Evolutionary conservation across 2,797 vertebrate genomes (phyloP).

Genomic region (Poeciliopsis infans): DNA sequence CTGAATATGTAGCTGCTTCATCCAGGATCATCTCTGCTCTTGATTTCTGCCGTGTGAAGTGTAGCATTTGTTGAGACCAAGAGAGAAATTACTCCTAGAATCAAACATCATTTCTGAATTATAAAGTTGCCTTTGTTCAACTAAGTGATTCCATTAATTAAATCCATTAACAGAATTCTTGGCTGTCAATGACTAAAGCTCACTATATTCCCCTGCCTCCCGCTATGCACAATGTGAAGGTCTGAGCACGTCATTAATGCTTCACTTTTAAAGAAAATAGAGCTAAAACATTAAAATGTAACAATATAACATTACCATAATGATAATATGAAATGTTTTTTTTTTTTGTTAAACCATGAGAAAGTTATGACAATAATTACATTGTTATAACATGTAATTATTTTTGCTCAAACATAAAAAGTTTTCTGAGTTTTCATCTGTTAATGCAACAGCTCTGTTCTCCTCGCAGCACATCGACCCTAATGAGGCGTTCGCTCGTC

Average conservation of each 20-base stretch:
- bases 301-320: not conserved
- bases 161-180: not conserved
- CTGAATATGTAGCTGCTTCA: not conserved
- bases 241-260: conserved; percentile 10
- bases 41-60: not conserved
- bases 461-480: conserved; percentile 5
- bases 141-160: not conserved
- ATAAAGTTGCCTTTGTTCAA: not conserved
- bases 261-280: conserved; percentile 10
- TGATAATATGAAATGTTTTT: not conserved
- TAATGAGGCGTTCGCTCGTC: conserved; percentile 22
- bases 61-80: not conserved
- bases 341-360: too few relatives aligned
- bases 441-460: not conserved
- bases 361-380: too few relatives aligned
- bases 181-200: not conserved
- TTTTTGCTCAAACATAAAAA: not conserved
- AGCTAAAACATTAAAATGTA: not conserved
- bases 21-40: not conserved
- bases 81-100: not conserved
- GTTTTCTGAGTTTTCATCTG: not conserved
- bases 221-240: conserved; percentile 21
- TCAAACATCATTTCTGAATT: not conserved
- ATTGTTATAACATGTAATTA: not conserved
- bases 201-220: not conserved